Conservation (phyloP, 2,797 vertebrate species). For the Lycodopsis pacificus region DNA sequence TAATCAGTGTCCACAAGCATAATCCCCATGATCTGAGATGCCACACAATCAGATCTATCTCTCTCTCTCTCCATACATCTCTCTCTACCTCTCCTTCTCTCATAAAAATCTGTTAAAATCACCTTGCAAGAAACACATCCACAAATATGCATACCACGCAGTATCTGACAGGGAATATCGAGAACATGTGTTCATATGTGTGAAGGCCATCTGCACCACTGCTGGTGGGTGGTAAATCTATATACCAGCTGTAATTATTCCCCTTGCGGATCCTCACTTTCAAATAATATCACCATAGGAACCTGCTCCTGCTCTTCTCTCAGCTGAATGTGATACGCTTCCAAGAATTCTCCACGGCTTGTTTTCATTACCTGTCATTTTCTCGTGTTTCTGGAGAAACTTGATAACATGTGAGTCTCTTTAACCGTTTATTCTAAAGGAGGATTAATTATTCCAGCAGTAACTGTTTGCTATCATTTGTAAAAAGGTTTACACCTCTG, state of each 20-base stretch:
- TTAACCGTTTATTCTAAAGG: conserved; percentile 48
- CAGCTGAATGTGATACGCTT: conserved; percentile 46
- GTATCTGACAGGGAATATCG: conserved; percentile 49
- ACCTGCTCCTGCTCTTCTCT: conserved; percentile 42
- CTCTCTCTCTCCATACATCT: not conserved
- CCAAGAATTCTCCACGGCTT: conserved; percentile 46
- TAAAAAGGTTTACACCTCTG: conserved; percentile 54
- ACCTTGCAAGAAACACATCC: conserved; percentile 49
- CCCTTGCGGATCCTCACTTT: conserved; percentile 67
- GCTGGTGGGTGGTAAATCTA: conserved; percentile 68
- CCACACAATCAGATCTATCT: conserved; percentile 64
- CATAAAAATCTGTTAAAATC: conserved; percentile 46
- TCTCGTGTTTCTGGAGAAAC: conserved; percentile 23
- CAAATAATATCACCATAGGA: conserved; percentile 67
- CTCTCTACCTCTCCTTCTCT: not conserved
- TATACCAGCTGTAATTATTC: conserved; percentile 72
- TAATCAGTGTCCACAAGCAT: conserved; percentile 81
- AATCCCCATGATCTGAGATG: conserved; percentile 75
- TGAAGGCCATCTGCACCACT: conserved; percentile 75
- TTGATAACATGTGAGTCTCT: not conserved
- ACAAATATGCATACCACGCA: conserved; percentile 54
- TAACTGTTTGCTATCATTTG: conserved; percentile 37
- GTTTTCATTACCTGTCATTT: conserved; percentile 64
- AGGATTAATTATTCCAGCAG: conserved; percentile 56
- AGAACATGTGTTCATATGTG: conserved; percentile 69